Percentiles rank a stretch among this genome's conserved stretches.
Conservation (phyloP, 64 coral and sea anemone genomes). For the Catalaphyllia jardinei region DNA sequence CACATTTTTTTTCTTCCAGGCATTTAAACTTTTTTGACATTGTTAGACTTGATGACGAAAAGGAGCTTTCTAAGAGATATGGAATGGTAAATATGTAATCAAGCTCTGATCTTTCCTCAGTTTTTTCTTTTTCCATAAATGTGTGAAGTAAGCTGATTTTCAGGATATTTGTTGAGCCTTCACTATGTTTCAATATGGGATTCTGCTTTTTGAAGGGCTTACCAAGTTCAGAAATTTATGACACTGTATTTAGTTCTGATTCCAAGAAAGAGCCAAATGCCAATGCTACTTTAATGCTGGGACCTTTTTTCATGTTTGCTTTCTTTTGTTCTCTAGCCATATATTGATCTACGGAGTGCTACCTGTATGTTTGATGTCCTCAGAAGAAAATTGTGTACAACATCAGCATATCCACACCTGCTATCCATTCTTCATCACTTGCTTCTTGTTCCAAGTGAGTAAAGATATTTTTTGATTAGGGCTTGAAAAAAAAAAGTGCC, state of each 20-base stretch:
- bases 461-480: too few relatives aligned
- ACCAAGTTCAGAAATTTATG: too few relatives aligned
- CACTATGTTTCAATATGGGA: too few relatives aligned
- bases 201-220: too few relatives aligned
- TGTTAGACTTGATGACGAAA: slow-evolving; percentile 91
- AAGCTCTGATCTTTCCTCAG: background rate
- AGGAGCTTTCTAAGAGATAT: slow-evolving; percentile 88
- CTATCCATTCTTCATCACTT: slow-evolving; percentile 94
- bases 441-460: slow-evolving; percentile 91
- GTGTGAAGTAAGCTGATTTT: too few relatives aligned
- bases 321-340: slow-evolving; percentile 67
- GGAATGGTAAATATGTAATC: slow-evolving; percentile 70
- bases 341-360: slow-evolving; percentile 95
- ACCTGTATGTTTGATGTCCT: slow-evolving; percentile 91
- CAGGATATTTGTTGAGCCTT: too few relatives aligned
- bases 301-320: background rate
- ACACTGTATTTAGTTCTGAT: too few relatives aligned
- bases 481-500: too few relatives aligned
- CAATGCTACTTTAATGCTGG: too few relatives aligned
- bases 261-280: too few relatives aligned
- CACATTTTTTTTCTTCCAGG: slow-evolving; percentile 40
- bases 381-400: slow-evolving; percentile 83
- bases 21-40: slow-evolving; percentile 99
- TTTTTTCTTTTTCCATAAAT: too few relatives aligned
- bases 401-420: slow-evolving; percentile 89